Percentiles rank a stretch among this genome's conserved stretches.
These are phyloP conservation scores for Echinometra lucunter DNA, from an alignment of 53 echinoderm and acorn worm species.

Conservation along the genomic window DNA sequence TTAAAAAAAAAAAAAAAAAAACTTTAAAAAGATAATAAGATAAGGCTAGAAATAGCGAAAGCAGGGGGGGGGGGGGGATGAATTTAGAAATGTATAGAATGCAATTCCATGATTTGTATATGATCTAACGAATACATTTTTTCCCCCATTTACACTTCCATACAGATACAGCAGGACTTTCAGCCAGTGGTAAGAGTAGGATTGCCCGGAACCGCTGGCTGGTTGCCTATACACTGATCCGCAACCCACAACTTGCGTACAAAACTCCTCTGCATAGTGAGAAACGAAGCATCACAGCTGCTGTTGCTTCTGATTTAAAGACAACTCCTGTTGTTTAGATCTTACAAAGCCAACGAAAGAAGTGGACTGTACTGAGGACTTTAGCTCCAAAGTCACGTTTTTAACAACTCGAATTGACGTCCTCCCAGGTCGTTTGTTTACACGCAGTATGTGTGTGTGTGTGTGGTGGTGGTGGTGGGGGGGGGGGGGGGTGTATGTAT, in stretches of 20 bases:
- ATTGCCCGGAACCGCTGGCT: constrained; percentile 66
- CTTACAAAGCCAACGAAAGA: neutral
- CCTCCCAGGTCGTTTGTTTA: too few relatives aligned
- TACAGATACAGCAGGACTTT: neutral
- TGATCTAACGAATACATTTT: neutral
- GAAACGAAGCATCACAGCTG: neutral
- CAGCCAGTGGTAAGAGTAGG: neutral
- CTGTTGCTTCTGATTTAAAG: neutral
- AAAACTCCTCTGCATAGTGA: neutral
- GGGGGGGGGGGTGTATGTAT: too few relatives aligned
- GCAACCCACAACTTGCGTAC: constrained; percentile 6
- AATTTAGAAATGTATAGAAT: too few relatives aligned
- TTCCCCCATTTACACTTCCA: neutral
- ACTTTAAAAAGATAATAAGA: too few relatives aligned
- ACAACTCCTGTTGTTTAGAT: neutral
- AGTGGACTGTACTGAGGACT: neutral
- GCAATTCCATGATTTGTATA: too few relatives aligned
- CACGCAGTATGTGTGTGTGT: too few relatives aligned
- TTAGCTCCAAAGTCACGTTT: neutral
- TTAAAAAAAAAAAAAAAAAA: too few relatives aligned
- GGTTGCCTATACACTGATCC: constrained; percentile 60
- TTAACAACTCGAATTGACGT: too few relatives aligned
- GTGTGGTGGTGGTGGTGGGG: too few relatives aligned
- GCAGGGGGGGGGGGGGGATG: too few relatives aligned
- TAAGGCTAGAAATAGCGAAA: too few relatives aligned